A percentile compares a stretch with the other conserved stretches of the same genome.
phyloP scores from a whole-genome alignment of 1,140 invertebrate species.

The Drosophila orena region DNA sequence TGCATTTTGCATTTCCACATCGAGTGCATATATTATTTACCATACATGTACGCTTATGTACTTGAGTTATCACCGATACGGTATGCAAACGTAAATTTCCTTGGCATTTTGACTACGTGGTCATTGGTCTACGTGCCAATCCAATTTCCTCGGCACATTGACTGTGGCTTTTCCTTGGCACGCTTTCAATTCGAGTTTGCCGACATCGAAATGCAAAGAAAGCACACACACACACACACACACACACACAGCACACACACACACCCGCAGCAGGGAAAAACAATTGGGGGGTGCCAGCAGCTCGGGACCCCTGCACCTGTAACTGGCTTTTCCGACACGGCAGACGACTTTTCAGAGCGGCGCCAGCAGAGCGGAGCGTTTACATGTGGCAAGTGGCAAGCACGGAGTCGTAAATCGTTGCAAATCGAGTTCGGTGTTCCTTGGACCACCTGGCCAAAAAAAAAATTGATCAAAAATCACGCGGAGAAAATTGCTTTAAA shows the following conservation, averaged over 20 bases:
- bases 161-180: conserved; percentile 24
- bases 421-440: conserved; percentile 16
- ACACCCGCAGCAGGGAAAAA: conserved; percentile 18
- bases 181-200: conserved; percentile 50
- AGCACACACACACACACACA: not conserved
- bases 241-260: not conserved
- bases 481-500: conserved; percentile 56
- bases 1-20: not conserved
- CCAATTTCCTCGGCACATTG: conserved; percentile 24
- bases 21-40: not conserved
- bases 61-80: conserved; percentile 10
- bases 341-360: conserved; percentile 27
- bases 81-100: conserved; percentile 30
- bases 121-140: conserved; percentile 34
- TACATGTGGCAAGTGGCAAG: conserved; percentile 47
- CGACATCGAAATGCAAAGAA: conserved; percentile 48
- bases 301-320: conserved; percentile 3
- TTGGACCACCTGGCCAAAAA: conserved; percentile 20
- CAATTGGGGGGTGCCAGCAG: conserved; percentile 38
- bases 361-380: conserved; percentile 17
- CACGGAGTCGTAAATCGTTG: conserved; percentile 41
- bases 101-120: conserved; percentile 25
- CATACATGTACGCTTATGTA: not conserved
- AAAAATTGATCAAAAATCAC: conserved; percentile 70
- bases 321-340: conserved; percentile 17